phyloP scores from a whole-genome alignment of 2,888 invertebrate species.

The Anthoptus insignis region DNA sequence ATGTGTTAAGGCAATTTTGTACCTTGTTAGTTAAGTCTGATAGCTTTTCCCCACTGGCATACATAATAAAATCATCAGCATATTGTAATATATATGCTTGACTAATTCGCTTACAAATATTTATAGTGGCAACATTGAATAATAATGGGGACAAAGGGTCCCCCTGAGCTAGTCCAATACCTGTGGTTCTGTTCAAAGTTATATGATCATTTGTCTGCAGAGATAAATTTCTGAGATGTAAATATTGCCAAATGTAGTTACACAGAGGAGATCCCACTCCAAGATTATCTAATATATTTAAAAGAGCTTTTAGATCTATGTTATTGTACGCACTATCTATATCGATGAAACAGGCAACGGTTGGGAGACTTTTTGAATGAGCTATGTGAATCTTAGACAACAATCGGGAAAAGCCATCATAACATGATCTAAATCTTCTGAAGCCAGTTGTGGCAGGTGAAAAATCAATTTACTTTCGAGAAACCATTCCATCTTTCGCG shows the following conservation, averaged over 20 bases:
- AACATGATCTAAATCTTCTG: conserved; percentile 36
- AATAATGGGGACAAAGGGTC: conserved; percentile 34
- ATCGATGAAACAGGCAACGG: conserved; percentile 42
- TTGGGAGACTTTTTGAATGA: conserved; percentile 17
- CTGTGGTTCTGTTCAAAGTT: conserved; percentile 2
- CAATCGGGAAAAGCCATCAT: conserved; percentile 33
- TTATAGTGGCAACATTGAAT: conserved; percentile 26
- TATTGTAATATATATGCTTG: conserved; percentile 24
- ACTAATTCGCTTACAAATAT: conserved; percentile 18
- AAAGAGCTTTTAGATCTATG: conserved; percentile 20
- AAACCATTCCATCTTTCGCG: conserved; percentile 38
- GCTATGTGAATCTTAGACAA: conserved; percentile 34
- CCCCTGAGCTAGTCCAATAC: conserved; percentile 27
- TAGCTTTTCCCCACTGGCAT: conserved; percentile 29
- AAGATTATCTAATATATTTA: conserved; percentile 31
- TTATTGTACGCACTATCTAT: conserved; percentile 43
- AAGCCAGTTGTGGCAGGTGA: conserved; percentile 38
- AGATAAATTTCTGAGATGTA: conserved; percentile 15
- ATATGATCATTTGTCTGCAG: conserved; percentile 11
- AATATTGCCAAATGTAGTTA: conserved; percentile 29
- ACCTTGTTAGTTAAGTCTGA: background rate
- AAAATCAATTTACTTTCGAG: conserved; percentile 31
- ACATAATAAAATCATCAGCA: conserved; percentile 48
- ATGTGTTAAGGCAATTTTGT: conserved; percentile 38
- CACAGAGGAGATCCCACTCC: conserved; percentile 28